Evolutionary conservation across 2,113 vertebrate species (phyloP), one percentile per base, ranked within the genome.

Genomic region (Cyprichromis sp.): DNA sequence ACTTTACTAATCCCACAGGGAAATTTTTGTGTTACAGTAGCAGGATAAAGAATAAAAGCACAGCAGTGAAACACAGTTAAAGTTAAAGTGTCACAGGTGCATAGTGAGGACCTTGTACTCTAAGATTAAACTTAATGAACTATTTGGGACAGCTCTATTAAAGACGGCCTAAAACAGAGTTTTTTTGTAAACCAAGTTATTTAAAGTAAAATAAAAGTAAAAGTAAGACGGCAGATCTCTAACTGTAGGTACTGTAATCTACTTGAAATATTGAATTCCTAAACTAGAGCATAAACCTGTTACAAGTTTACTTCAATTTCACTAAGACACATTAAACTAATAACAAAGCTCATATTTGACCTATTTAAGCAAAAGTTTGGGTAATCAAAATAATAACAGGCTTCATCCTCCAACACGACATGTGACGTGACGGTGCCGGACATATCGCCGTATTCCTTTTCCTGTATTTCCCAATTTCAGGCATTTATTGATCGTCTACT

Each of bases 401-500:
- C 17, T 45, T 47, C 40, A 36, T 36, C 45, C 53, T 80, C 71
- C 63, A 1, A 6, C 17, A 80, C 4, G 9, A 84, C 83, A 53
- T 36, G 34, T 29, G 36, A 53, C 4, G 7, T 42, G 52, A 26
- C 31, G 5, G 7, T 13, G 36, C 13, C 38, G 12, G 80, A 52
- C 40, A 17, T 31, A 8, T 76, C 14, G 24, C 1, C 6, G 9
- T 42, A 71, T 71, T 71, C 12, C n/a, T 42, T 42, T 42, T 40
- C 19, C 50, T 16, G 68, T 13, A 81, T 80, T 88, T 86, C 81
- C 87, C 59, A 81, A 87, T 87, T 82, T 42, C 14, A 45, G 9
- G 38, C 83, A 82, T 83, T 87, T 82, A 88, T 90, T 84, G 83
- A 89, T 88, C 17, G 13, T 85, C 17, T 73, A 80, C 83, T 86